Evolutionary conservation across 2,113 vertebrate species (phyloP), one percentile per base, ranked within the genome.

Genomic region (Nasalis larvatus): DNA sequence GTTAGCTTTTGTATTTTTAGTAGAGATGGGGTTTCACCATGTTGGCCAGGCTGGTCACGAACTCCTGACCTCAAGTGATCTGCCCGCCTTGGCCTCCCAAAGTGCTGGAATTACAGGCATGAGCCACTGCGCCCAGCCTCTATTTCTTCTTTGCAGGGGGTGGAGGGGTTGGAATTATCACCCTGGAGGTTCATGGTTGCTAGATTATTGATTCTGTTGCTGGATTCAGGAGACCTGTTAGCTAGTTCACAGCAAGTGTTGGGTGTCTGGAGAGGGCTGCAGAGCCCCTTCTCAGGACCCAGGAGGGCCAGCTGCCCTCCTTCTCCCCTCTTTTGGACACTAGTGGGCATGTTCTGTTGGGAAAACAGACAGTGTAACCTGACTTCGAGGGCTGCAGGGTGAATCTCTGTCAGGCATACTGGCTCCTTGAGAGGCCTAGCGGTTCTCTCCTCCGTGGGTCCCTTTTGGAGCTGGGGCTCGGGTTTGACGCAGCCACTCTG

Each of bases 241-340:
- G 63, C 91, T 40, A 4, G 6, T 10, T n/a, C 23, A 4, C 11
- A 6, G 32, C 32, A 0, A 14, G 25, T 4, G 14, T 11, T 21
- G 66, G 4, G 6, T 5, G 54, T 17, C 0, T 2, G 35, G 69
- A 17, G 13, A 16, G 45, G 60, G 42, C 76, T 47, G 30, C 42
- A 68, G 83, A 63, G 30, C 49, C 4, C 2, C 35, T 17, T 63
- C 74, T 37, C 14, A 1, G 77, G 71, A 35, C 54, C 69, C 14
- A 1, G 45, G 32, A 0, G 0, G 52, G 27, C 85, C 81, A 1
- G 3, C 35, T 1, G 5, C 37, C 82, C 49, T 21, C 35, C 14
- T 1, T 1, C n/a, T 37, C 25, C 30, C 20, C 1, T 0, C n/a
- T 2, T 9, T 27, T 47, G 37, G 58, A 42, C 27, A 20, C 60